Evolutionary conservation across 2,113 vertebrate genomes (phyloP).

Genomic region (Lipophrys pholis): DNA sequence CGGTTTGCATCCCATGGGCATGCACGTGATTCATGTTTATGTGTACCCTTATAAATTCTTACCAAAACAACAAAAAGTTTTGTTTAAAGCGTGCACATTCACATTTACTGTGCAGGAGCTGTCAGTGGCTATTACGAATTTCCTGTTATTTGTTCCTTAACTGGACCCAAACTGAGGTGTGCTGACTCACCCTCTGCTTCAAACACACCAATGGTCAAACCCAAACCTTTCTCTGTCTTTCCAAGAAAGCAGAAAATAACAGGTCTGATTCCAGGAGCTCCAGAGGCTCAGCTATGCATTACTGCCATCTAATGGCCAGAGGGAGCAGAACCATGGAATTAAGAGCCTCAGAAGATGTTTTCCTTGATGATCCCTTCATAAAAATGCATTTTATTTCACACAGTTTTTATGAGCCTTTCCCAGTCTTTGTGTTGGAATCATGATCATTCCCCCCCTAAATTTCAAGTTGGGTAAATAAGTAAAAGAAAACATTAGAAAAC

Average conservation of each 20-base stretch:
- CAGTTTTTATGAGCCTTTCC: too few relatives aligned
- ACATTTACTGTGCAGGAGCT: background rate
- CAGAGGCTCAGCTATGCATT: constrained; percentile 69
- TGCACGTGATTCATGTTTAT: constrained; percentile 11
- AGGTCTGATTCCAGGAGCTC: background rate
- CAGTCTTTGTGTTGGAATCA: too few relatives aligned
- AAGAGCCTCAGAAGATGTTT: background rate
- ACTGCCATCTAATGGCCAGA: constrained; percentile 85
- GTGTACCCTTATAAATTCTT: background rate
- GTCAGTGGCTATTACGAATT: background rate
- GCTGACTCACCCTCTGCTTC: constrained; percentile 68
- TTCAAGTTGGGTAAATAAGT: too few relatives aligned
- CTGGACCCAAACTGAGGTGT: constrained; percentile 10
- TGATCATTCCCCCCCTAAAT: too few relatives aligned
- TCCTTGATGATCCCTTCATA: too few relatives aligned
- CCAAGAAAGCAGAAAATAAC: constrained; percentile 27
- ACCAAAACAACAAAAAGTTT: too few relatives aligned
- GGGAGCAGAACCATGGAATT: constrained; percentile 16
- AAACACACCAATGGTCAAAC: constrained; percentile 16
- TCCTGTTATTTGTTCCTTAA: constrained; percentile 1
- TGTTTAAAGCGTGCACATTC: background rate
- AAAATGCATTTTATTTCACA: too few relatives aligned
- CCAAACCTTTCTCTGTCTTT: constrained; percentile 33
- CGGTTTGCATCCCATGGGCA: constrained; percentile 3
- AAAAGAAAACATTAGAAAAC: too few relatives aligned